Evolutionary conservation across 53 echinoderm and acorn worm genomes (phyloP), one percentile per base, ranked within the genome.

Genomic region (Apostichopus leukothele): DNA sequence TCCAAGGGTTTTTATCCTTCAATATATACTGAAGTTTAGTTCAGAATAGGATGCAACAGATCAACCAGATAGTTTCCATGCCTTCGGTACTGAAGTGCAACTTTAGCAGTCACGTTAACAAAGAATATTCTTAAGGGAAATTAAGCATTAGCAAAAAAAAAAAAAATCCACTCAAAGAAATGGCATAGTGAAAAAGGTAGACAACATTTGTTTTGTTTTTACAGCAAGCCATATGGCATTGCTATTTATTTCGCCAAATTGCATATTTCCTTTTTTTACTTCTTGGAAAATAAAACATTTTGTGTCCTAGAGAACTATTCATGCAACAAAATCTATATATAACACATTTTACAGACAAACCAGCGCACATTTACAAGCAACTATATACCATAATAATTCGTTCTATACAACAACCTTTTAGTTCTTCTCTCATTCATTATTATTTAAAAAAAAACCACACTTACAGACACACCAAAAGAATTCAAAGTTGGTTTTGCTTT

Each of bases 231-330:
- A 81, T 21, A 18, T 8, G 81, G 81, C 81, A 23, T 81, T 81
- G 81, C 54, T 55, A 59, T 81, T 59, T 81, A 81, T 81, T 81
- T 51, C 21, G 81, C 55, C 81, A 81, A 79, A 81, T 81, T 81
- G 81, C 81, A 81, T 81, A 81, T 81, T 81, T 26, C n/a, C 51
- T 19, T 51, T 12, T 19, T 19, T 81, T 54, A 57, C 53, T n/a
- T 52, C 20, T 81, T 81, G 81, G 81, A 81, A 81, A 81, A 81
- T 81, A 81, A 81, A 81, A 81, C 81, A 81, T 81, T 81, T 81
- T 16, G 53, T 81, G 60, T 81, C 55, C 81, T 81, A 81, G 55
- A 10, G 81, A 81, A 81, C 81, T 81, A 81, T 81, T 81, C 59
- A 81, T 22, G 81, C 81, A 81, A 59, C 55, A 59, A 81, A 50